A percentile compares a stretch with the other conserved stretches of the same genome.
phyloP scores from a whole-genome alignment of 1,140 invertebrate genomes.

The Papilio machaon region DNA sequence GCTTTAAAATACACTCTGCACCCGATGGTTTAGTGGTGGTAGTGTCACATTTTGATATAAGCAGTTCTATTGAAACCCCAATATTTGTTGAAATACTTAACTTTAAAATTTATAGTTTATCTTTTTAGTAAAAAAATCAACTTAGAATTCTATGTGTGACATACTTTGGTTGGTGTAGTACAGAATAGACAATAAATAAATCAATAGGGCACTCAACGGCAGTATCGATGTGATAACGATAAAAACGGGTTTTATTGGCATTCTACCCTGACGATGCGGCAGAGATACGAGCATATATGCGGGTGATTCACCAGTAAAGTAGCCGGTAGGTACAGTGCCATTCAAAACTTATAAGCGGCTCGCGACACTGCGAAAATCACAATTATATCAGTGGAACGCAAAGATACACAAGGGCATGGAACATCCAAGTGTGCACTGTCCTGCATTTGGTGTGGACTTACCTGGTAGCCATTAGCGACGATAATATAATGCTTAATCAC shows the following conservation, averaged over 20 bases:
- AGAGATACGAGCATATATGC: slow-evolving; percentile 37
- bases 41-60: neutral
- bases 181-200: slow-evolving; percentile 46
- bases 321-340: neutral
- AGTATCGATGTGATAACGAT: slow-evolving; percentile 50
- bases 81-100: neutral
- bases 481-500: neutral
- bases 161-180: slow-evolving; percentile 34
- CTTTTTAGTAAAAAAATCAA: neutral
- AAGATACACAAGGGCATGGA: neutral
- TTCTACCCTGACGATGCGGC: slow-evolving; percentile 29
- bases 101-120: neutral
- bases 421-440: no score
- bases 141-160: slow-evolving; percentile 26
- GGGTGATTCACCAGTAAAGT: slow-evolving; percentile 32
- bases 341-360: neutral
- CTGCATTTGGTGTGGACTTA: no score
- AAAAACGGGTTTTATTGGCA: slow-evolving; percentile 47
- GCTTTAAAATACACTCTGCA: slow-evolving; percentile 4
- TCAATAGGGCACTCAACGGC: slow-evolving; percentile 45
- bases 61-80: neutral
- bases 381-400: neutral
- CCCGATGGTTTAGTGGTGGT: neutral
- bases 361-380: neutral
- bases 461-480: neutral